Evolutionary conservation across 2,113 vertebrate species (phyloP).

Genomic region (Tautogolabrus adspersus): DNA sequence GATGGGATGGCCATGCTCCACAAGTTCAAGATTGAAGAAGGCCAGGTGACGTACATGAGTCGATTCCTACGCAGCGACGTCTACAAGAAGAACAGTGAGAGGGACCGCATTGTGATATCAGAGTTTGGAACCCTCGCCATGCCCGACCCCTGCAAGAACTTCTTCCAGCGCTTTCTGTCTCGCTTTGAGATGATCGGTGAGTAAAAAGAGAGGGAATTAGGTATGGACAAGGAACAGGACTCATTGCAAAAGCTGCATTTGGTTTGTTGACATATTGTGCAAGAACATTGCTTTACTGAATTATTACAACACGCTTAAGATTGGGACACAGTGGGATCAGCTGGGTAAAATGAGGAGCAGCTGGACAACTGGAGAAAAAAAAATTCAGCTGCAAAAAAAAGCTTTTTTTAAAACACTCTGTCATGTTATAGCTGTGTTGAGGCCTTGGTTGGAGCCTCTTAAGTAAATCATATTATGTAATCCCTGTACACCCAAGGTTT

Average conservation of each 20-base stretch:
- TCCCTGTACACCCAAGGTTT: not conserved
- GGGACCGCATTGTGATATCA: slow-evolving; percentile 88
- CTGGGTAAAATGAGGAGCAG: not conserved
- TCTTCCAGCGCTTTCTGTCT: slow-evolving; percentile 92
- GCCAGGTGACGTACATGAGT: slow-evolving; percentile 90
- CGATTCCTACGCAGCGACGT: slow-evolving; percentile 89
- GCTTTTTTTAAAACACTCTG: not conserved
- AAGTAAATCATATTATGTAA: not conserved
- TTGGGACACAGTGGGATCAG: not conserved
- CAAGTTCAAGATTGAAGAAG: slow-evolving; percentile 87
- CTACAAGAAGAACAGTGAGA: slow-evolving; percentile 85
- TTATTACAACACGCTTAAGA: not conserved
- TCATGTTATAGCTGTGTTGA: not conserved
- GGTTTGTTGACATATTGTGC: not conserved
- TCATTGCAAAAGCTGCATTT: not conserved
- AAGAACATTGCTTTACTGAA: not conserved
- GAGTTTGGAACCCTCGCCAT: slow-evolving; percentile 93
- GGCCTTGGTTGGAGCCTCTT: not conserved
- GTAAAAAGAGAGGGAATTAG: slow-evolving; percentile 32
- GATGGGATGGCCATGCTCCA: slow-evolving; percentile 96
- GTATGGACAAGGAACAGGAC: not conserved
- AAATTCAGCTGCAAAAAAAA: not conserved
- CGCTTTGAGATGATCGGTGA: slow-evolving; percentile 88
- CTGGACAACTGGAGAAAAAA: not conserved
- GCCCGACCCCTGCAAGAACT: slow-evolving; percentile 93